Conservation (phyloP, 37 sponge, comb jelly and placozoan genomes). For the Beroe forskalii region DNA sequence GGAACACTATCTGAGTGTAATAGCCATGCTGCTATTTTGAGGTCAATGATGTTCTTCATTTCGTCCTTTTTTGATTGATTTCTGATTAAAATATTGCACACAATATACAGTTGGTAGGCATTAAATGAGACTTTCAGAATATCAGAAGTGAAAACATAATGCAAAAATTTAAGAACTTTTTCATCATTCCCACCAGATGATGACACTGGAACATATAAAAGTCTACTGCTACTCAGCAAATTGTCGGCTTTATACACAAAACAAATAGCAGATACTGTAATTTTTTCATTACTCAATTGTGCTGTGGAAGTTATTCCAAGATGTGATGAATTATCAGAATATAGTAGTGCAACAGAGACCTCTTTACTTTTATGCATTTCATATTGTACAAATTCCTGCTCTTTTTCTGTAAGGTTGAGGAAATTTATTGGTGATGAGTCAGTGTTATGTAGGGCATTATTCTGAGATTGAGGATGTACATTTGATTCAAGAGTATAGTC, state of each 20-base stretch:
- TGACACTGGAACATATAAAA: constrained; percentile 4
- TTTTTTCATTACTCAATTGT: not conserved
- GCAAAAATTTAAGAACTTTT: not conserved
- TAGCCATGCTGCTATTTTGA: constrained; percentile 42
- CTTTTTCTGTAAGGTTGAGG: not conserved
- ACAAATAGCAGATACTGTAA: constrained; percentile 43
- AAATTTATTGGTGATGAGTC: not conserved
- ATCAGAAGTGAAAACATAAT: not conserved
- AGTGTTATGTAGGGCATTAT: too few species aligned
- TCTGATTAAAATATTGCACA: constrained; percentile 37
- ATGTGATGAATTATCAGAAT: constrained; percentile 37
- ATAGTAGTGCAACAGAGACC: not conserved
- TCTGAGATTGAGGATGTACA: not conserved
- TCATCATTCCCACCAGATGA: constrained; percentile 21
- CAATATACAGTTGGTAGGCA: constrained; percentile 51
- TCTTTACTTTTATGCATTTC: not conserved
- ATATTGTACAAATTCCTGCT: not conserved
- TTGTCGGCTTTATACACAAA: not conserved
- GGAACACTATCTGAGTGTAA: constrained; percentile 44
- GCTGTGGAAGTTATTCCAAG: not conserved
- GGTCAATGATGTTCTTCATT: constrained; percentile 10
- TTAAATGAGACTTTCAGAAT: constrained; percentile 49
- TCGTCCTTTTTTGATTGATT: not conserved
- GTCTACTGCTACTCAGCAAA: not conserved
- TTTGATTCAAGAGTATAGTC: not conserved